Evolutionary conservation across 35 echinoderm and acorn worm genomes (phyloP).

Genomic region (Amphiura filiformis): DNA sequence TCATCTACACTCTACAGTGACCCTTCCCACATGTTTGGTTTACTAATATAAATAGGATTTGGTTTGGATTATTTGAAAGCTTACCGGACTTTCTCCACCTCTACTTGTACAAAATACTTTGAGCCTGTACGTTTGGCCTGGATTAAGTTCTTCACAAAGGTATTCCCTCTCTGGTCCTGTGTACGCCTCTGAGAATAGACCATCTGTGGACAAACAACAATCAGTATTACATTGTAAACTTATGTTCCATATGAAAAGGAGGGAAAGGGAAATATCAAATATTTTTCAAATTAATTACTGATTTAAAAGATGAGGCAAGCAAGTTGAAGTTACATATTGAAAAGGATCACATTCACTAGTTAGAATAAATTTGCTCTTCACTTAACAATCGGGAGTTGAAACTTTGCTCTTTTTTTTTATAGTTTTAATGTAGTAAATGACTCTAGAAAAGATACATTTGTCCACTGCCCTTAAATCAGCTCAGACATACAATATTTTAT

Average conservation of each 20-base stretch:
- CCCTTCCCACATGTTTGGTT: no score
- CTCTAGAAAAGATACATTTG: no score
- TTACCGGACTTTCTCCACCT: conserved; percentile 85
- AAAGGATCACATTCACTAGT: no score
- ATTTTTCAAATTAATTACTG: not conserved
- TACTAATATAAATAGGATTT: no score
- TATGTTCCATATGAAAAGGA: not conserved
- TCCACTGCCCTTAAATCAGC: no score
- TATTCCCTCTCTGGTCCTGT: conserved; percentile 77
- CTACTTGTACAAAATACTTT: conserved; percentile 80
- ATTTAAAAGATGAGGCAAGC: not conserved
- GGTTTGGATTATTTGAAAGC: no score
- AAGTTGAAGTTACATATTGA: not conserved
- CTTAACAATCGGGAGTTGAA: no score
- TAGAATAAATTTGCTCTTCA: no score
- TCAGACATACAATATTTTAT: no score
- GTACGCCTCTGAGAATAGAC: conserved; percentile 51
- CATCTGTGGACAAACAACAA: conserved; percentile 64
- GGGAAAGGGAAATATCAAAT: not conserved
- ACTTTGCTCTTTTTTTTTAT: no score
- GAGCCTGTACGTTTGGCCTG: conserved; percentile 82
- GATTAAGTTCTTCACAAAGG: conserved; percentile 63
- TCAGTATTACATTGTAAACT: not conserved
- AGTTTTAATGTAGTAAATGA: no score
- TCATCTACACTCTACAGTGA: no score